These are phyloP conservation scores for Drosophila melanocephala DNA, from an alignment of 2,888 invertebrate genomes.

Conservation along the genomic window DNA sequence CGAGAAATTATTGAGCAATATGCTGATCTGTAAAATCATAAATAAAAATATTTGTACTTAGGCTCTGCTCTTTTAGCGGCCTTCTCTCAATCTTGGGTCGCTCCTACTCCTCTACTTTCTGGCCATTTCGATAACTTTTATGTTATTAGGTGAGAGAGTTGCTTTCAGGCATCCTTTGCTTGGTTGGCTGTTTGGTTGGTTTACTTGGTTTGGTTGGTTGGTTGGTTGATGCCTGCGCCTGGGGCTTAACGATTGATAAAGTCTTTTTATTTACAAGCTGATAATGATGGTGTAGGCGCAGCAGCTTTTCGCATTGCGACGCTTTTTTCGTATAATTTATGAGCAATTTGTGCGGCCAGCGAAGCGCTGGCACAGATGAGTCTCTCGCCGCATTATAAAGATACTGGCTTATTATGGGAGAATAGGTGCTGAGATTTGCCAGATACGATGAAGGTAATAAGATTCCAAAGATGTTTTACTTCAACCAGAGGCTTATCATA, in stretches of 20 bases:
- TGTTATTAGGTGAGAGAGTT: constrained; percentile 83
- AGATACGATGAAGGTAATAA: constrained; percentile 1
- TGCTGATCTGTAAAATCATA: constrained; percentile 85
- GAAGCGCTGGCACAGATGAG: background rate
- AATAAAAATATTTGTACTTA: constrained; percentile 83
- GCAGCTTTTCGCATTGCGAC: constrained; percentile 70
- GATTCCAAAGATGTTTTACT: constrained; percentile 1
- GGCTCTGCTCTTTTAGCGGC: constrained; percentile 6
- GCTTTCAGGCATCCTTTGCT: constrained; percentile 59
- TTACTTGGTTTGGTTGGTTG: background rate
- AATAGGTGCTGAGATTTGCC: constrained; percentile 6
- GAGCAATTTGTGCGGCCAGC: constrained; percentile 60
- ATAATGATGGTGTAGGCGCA: constrained; percentile 80
- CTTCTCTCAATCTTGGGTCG: background rate
- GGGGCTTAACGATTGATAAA: constrained; percentile 76
- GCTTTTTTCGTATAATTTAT: constrained; percentile 69
- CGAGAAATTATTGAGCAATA: constrained; percentile 85
- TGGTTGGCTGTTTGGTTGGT: background rate
- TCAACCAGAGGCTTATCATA: constrained; percentile 9
- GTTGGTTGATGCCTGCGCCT: constrained; percentile 50
- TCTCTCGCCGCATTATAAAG: constrained; percentile 4
- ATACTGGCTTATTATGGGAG: background rate
- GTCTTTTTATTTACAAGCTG: constrained; percentile 82
- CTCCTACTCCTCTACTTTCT: constrained; percentile 24
- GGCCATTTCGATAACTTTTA: constrained; percentile 73